Conservation (phyloP, 2,113 vertebrate species). For the Syngnathus typhle region DNA sequence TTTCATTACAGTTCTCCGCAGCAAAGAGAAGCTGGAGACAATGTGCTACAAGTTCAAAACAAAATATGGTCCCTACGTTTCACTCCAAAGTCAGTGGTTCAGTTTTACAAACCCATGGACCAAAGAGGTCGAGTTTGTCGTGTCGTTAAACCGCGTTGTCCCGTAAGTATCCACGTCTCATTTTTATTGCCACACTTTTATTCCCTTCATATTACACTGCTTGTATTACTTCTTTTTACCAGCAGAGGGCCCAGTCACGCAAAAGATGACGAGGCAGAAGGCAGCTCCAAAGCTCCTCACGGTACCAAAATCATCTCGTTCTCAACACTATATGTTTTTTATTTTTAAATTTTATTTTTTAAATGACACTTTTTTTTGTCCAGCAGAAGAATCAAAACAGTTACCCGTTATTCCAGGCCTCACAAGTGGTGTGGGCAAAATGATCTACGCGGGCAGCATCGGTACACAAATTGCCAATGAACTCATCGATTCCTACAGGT, state of each 20-base stretch:
- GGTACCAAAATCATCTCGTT: slow-evolving; percentile 48
- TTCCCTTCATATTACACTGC: background rate
- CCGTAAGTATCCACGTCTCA: slow-evolving; percentile 71
- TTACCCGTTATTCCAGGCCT: slow-evolving; percentile 63
- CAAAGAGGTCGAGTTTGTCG: slow-evolving; percentile 86
- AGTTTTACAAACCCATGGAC: slow-evolving; percentile 86
- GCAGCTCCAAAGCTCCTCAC: slow-evolving; percentile 67
- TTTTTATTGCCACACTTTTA: background rate
- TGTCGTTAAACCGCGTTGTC: slow-evolving; percentile 78
- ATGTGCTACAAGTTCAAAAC: slow-evolving; percentile 83
- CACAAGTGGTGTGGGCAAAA: slow-evolving; percentile 65
- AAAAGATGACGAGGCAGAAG: slow-evolving; percentile 41
- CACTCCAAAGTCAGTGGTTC: slow-evolving; percentile 83
- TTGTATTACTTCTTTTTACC: slow-evolving; percentile 19
- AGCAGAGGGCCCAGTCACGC: slow-evolving; percentile 42
- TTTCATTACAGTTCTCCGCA: slow-evolving; percentile 73
- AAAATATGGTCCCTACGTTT: slow-evolving; percentile 78
- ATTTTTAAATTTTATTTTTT: background rate
- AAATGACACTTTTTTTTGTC: background rate
- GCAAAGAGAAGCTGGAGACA: slow-evolving; percentile 83
- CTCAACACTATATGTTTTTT: background rate
- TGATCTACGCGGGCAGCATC: slow-evolving; percentile 80
- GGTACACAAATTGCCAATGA: slow-evolving; percentile 79
- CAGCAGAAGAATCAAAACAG: slow-evolving; percentile 67
- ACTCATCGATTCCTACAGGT: slow-evolving; percentile 72